A percentile compares a stretch with the other conserved stretches of the same genome.
These are phyloP conservation scores for Acridotheres tristis DNA, from an alignment of 2,797 vertebrate species.

Conservation along the genomic window DNA sequence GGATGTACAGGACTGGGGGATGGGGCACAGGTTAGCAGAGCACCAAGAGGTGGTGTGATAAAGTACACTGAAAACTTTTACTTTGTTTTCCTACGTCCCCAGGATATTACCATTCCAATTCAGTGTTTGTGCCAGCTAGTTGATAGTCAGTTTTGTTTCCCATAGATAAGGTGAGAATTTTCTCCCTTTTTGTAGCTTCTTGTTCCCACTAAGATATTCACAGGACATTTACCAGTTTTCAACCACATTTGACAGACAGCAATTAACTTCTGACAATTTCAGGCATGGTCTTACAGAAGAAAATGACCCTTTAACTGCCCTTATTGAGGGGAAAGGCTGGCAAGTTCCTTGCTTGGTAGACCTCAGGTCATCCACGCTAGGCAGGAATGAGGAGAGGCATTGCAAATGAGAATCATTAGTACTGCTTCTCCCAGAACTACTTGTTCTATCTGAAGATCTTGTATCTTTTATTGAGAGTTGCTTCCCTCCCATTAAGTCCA, in stretches of 20 bases:
- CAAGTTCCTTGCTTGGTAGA: not conserved
- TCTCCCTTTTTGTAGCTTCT: not conserved
- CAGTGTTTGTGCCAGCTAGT: not conserved
- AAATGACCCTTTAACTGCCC: not conserved
- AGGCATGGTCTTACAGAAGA: not conserved
- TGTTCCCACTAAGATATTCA: not conserved
- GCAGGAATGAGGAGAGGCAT: not conserved
- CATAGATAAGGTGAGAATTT: not conserved
- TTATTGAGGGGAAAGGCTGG: not conserved
- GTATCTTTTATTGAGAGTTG: not conserved
- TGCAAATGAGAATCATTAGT: not conserved
- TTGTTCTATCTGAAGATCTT: conserved; percentile 6
- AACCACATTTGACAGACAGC: not conserved
- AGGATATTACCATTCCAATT: not conserved
- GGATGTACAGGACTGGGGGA: accelerated
- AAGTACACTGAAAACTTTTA: accelerated
- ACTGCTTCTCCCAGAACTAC: conserved; percentile 5
- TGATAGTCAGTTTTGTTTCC: not conserved
- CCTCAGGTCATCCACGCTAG: not conserved
- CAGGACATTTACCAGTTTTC: not conserved
- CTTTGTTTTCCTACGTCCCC: not conserved
- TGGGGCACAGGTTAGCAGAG: not conserved
- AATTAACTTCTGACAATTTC: not conserved
- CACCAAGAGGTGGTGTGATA: not conserved
- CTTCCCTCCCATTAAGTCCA: not conserved